A percentile compares a stretch with the other conserved stretches of the same genome.
These are phyloP conservation scores for Ricordea florida DNA, from an alignment of 92 coral and sea anemone genomes.

Conservation along the genomic window DNA sequence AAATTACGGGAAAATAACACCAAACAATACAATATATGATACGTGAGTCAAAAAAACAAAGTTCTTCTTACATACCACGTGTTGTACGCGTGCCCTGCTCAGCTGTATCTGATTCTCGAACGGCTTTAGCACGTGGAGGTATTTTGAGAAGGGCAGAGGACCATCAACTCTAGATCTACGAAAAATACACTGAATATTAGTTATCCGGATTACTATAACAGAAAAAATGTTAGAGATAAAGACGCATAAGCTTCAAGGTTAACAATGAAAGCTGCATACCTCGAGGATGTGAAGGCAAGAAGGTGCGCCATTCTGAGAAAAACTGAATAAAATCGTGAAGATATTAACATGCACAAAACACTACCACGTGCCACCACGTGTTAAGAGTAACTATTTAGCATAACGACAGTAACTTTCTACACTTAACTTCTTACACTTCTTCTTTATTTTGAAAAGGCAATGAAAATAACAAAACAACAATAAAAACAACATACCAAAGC, in stretches of 20 bases:
- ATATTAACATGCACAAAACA: background rate
- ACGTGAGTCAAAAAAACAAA: too few species aligned
- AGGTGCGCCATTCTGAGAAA: slow-evolving; percentile 89
- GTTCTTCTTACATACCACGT: slow-evolving; percentile 66
- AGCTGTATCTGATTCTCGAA: slow-evolving; percentile 76
- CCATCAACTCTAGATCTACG: slow-evolving; percentile 1
- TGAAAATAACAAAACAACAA: background rate
- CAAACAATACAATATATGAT: background rate
- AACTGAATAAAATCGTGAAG: slow-evolving; percentile 57
- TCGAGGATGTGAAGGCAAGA: slow-evolving; percentile 60
- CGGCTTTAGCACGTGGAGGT: slow-evolving; percentile 57
- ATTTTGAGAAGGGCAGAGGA: slow-evolving; percentile 66
- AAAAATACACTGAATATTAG: background rate
- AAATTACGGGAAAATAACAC: background rate
- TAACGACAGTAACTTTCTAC: too few species aligned
- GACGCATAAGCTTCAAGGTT: too few species aligned
- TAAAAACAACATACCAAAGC: slow-evolving; percentile 71
- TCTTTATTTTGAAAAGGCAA: background rate
- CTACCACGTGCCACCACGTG: background rate
- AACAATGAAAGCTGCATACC: too few species aligned
- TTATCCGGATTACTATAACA: too few species aligned
- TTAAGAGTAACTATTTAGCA: too few species aligned
- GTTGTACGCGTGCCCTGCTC: slow-evolving; percentile 82
- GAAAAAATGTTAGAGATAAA: too few species aligned
- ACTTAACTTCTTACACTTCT: background rate